These are phyloP conservation scores for Latrodectus elegans DNA, from an alignment of 2,888 invertebrate genomes.

Conservation along the genomic window DNA sequence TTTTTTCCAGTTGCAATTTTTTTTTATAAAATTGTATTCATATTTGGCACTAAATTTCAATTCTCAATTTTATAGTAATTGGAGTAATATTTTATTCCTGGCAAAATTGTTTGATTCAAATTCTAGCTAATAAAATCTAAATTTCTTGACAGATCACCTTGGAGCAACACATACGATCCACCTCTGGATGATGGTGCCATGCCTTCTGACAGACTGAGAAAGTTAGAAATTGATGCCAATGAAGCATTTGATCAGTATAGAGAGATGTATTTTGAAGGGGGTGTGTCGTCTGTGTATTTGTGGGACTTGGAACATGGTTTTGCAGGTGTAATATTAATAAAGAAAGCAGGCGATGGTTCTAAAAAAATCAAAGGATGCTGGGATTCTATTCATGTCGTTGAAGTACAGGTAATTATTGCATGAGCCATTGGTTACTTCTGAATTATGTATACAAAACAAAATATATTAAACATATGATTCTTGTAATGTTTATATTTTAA, in stretches of 20 bases:
- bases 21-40: too few relatives aligned
- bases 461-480: too few relatives aligned
- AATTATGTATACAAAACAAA: too few relatives aligned
- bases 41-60: too few relatives aligned
- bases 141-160: conserved; percentile 84
- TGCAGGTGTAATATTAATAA: conserved; percentile 95
- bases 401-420: conserved; percentile 81
- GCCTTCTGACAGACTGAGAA: conserved; percentile 96
- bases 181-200: conserved; percentile 98
- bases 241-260: conserved; percentile 98
- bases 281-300: conserved; percentile 98
- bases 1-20: too few relatives aligned
- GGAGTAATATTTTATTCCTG: too few relatives aligned
- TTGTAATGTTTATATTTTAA: too few relatives aligned
- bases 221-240: conserved; percentile 97
- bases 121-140: too few relatives aligned
- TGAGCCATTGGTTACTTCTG: too few relatives aligned
- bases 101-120: too few relatives aligned
- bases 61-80: too few relatives aligned
- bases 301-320: conserved; percentile 99
- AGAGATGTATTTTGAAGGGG: conserved; percentile 99
- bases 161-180: conserved; percentile 99
- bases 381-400: conserved; percentile 99
- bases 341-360: conserved; percentile 98
- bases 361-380: conserved; percentile 99